Conservation (phyloP, 2,797 vertebrate species). For the Tragopan temminckii region DNA sequence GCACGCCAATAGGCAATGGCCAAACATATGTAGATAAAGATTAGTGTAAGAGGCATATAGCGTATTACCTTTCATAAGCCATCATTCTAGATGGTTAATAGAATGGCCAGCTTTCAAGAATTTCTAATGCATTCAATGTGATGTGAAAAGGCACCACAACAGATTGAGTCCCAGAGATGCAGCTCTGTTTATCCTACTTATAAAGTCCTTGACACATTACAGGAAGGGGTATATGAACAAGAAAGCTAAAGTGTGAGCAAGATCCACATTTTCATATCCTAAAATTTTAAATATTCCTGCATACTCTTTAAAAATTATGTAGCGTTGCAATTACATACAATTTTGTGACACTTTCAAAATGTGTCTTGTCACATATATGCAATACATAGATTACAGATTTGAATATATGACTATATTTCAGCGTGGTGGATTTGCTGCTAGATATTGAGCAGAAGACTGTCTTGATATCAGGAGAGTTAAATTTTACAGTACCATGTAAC, state of each 20-base stretch:
- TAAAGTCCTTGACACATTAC: background rate
- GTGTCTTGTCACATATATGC: background rate
- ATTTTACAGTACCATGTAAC: accelerated
- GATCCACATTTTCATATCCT: background rate
- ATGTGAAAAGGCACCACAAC: background rate
- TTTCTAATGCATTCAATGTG: background rate
- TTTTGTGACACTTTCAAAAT: background rate
- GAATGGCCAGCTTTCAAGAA: background rate
- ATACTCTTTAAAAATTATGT: background rate
- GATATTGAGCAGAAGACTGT: background rate
- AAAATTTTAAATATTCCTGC: background rate
- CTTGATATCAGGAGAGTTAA: background rate
- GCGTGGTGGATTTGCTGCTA: background rate
- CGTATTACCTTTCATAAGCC: background rate
- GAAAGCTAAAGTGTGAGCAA: background rate
- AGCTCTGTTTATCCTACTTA: background rate
- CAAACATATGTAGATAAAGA: background rate
- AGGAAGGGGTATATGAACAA: background rate
- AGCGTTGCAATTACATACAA: background rate
- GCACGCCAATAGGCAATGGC: background rate
- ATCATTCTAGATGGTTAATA: background rate
- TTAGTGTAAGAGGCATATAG: background rate
- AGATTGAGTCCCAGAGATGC: background rate
- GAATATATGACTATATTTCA: background rate
- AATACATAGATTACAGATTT: background rate